These are phyloP conservation scores for Acrossocheilus fasciatus DNA, from an alignment of 2,797 vertebrate genomes.

Conservation along the genomic window DNA sequence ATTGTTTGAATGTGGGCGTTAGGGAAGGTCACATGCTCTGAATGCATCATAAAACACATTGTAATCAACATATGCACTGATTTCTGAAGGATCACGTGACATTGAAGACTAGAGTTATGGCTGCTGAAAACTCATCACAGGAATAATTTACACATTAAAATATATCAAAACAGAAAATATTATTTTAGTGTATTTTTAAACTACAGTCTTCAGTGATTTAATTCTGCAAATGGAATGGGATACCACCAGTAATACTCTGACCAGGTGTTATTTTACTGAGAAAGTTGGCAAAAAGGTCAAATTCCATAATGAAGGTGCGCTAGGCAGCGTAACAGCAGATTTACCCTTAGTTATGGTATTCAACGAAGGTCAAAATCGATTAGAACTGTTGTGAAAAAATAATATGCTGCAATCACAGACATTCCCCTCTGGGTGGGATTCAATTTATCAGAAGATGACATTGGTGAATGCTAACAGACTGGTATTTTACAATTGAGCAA, in stretches of 20 bases:
- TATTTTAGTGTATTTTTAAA: not conserved
- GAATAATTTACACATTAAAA: not conserved
- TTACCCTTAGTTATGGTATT: slow-evolving; percentile 6
- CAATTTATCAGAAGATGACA: slow-evolving; percentile 6
- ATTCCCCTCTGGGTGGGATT: slow-evolving; percentile 4
- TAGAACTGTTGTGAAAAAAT: not conserved
- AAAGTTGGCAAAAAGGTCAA: not conserved
- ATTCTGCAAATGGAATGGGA: not conserved
- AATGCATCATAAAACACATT: not conserved
- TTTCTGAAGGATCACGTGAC: not conserved
- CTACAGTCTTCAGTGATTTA: not conserved
- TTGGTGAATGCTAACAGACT: not conserved
- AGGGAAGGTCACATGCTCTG: not conserved
- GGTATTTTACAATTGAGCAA: not conserved
- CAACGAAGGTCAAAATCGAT: slow-evolving; percentile 9
- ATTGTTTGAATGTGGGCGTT: not conserved
- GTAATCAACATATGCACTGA: not conserved
- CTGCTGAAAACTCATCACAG: not conserved
- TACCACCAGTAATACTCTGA: not conserved
- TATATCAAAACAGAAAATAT: not conserved
- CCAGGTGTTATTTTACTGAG: not conserved
- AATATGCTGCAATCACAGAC: not conserved
- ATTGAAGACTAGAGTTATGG: not conserved
- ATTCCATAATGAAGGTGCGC: not conserved
- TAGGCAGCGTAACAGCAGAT: not conserved